Base-by-base conservation (phyloP, 2,797 vertebrate species). In the Hyperoplus immaculatus region DNA sequence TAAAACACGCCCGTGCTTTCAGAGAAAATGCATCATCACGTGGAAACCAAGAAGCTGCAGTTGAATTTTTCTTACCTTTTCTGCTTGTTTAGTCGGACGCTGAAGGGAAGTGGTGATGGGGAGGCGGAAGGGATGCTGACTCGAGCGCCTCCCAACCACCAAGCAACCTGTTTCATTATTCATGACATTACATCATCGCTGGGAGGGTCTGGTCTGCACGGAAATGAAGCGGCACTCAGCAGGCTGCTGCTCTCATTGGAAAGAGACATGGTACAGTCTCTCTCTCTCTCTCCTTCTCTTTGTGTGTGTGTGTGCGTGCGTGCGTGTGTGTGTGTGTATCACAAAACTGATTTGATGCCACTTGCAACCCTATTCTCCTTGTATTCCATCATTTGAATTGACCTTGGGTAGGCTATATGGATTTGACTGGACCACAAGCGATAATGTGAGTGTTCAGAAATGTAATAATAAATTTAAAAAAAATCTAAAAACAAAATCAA, bases 101-200 rank as follows among this genome's bases (percentile, higher is more conserved):
- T 87, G 86, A 67, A 72, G 82, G 87, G 80, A 78, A 36, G 81
- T 75, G 84, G 76, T 84, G 91, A 91, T 89, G 88, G 78, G 79
- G 85, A 90, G 61, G 88, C 77, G 85, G 86, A 89, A 73, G 72
- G 87, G 93, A 93, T 89, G 90, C 91, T 91, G 93, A 91, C 78
- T 89, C 80, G 72, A 88, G 91, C 87, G 85, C 92, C 92, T 90
- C 88, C 88, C 87, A 81, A 92, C 81, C 92, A 90, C 88, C 91
- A 86, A 87, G 77, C 83, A 91, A 83, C 81, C 88, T 85, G 86
- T 79, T 93, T 93, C 87, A 92, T 94, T 93, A 93, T 90, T 93
- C 94, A 92, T 91, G 82, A 88, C 86, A 89, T 96, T 90, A 95
- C 94, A 91, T 95, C 94, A 95, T 86, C 75, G 78, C 77, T 53